A percentile compares a stretch with the other conserved stretches of the same genome.
phyloP scores from a whole-genome alignment of 2,113 vertebrate species.

The Pygoscelis antarcticus region DNA sequence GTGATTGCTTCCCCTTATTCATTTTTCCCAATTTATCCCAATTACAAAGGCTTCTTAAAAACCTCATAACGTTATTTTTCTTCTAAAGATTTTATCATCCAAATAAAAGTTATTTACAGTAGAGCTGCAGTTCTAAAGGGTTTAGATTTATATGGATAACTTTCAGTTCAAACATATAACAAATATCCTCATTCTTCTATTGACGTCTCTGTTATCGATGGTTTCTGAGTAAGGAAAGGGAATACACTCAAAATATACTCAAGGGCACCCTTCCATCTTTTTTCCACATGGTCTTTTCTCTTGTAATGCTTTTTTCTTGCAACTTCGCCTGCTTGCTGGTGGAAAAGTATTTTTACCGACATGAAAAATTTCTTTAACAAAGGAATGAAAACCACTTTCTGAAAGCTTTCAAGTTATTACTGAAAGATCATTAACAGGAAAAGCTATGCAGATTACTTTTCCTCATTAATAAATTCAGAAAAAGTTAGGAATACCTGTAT shows the following conservation, averaged over 20 bases:
- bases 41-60: not conserved
- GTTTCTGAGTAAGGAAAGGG: not conserved
- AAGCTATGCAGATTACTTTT: not conserved
- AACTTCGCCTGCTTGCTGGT: not conserved
- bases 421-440: not conserved
- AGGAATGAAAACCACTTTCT: not conserved
- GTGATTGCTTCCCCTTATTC: not conserved
- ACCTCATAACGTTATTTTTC: not conserved
- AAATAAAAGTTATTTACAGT: not conserved
- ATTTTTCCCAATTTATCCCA: not conserved
- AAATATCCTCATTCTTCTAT: not conserved
- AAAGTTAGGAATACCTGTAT: not conserved
- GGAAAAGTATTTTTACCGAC: not conserved
- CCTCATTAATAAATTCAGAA: not conserved
- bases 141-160: not conserved
- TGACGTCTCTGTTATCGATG: not conserved
- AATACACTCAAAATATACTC: not conserved
- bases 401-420: not conserved
- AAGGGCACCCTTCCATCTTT: not conserved
- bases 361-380: not conserved
- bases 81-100: not conserved
- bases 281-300: not conserved
- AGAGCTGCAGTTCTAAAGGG: not conserved
- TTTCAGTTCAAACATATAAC: not conserved
- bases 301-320: not conserved